Percentiles rank a stretch among this genome's conserved stretches.
Conservation (phyloP, 2,113 vertebrate genomes). For the Channa argus region DNA sequence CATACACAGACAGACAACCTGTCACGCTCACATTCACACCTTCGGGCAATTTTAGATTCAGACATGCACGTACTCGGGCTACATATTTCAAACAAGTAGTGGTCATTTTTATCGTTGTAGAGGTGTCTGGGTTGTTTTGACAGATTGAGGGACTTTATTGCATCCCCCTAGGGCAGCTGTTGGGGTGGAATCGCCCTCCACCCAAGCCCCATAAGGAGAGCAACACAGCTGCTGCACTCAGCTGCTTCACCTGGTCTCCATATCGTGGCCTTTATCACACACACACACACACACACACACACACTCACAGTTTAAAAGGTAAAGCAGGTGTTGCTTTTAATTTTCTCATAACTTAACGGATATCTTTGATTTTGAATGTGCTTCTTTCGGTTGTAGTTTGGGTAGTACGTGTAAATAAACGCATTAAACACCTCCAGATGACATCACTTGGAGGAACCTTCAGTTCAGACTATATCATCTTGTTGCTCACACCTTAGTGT, state of each 20-base stretch:
- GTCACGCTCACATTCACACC: too few relatives aligned
- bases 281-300: slow-evolving; percentile 13
- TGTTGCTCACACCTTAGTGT: too few relatives aligned
- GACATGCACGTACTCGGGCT: too few relatives aligned
- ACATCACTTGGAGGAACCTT: too few relatives aligned
- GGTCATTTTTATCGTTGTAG: slow-evolving; percentile 52
- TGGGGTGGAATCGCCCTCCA: slow-evolving; percentile 32
- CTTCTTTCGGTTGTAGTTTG: too few relatives aligned
- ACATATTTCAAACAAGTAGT: background rate
- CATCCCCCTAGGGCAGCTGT: slow-evolving; percentile 55
- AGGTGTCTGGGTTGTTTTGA: slow-evolving; percentile 65
- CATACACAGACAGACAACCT: too few relatives aligned
- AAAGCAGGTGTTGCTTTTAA: slow-evolving; percentile 60
- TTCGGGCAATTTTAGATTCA: too few relatives aligned
- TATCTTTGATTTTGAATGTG: too few relatives aligned
- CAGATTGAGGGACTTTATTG: slow-evolving; percentile 56
- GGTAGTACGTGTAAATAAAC: too few relatives aligned
- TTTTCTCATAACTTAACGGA: slow-evolving; percentile 21
- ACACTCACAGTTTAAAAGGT: slow-evolving; percentile 53
- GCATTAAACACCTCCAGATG: too few relatives aligned
- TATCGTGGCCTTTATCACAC: slow-evolving; percentile 37
- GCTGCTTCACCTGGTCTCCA: slow-evolving; percentile 66
- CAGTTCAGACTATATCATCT: too few relatives aligned
- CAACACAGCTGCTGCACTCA: slow-evolving; percentile 63
- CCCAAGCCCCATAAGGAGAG: slow-evolving; percentile 35